phyloP scores from a whole-genome alignment of 1,140 invertebrate species.

The Bactericera cockerelli region DNA sequence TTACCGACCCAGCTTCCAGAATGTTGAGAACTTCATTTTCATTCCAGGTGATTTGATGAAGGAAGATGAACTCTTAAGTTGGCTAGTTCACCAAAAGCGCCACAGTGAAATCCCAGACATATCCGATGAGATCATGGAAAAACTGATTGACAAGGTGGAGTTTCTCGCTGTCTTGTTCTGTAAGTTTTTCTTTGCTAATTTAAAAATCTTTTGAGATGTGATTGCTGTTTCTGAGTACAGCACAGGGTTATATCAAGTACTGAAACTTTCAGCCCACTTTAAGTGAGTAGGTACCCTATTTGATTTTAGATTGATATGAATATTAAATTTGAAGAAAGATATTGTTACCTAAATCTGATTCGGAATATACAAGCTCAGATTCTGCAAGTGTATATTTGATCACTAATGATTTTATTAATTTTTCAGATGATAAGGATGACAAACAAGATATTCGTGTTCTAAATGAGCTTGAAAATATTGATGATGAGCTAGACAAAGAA shows the following conservation, averaged over 20 bases:
- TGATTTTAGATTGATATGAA: too few species aligned
- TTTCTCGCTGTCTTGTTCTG: slow-evolving; percentile 74
- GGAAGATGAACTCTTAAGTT: slow-evolving; percentile 74
- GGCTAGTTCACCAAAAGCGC: slow-evolving; percentile 75
- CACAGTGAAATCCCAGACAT: slow-evolving; percentile 84
- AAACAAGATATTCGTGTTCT: slow-evolving; percentile 74
- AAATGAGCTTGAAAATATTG: slow-evolving; percentile 82
- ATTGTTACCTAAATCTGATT: too few species aligned
- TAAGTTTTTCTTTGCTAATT: slow-evolving; percentile 35
- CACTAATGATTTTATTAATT: too few species aligned
- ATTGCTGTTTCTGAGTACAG: not conserved
- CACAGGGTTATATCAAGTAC: not conserved
- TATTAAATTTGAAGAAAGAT: too few species aligned
- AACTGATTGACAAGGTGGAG: slow-evolving; percentile 61
- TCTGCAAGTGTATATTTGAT: too few species aligned
- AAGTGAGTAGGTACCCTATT: too few species aligned
- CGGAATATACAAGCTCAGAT: too few species aligned
- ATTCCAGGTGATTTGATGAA: slow-evolving; percentile 66
- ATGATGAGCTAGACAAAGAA: slow-evolving; percentile 79
- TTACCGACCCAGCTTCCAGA: too few species aligned
- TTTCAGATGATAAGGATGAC: slow-evolving; percentile 77
- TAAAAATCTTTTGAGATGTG: too few species aligned
- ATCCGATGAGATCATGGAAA: slow-evolving; percentile 86
- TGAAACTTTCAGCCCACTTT: too few species aligned
- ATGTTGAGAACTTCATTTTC: too few species aligned